Base-by-base conservation (phyloP, 2,888 invertebrate genomes). In the Phalera bucephala region DNA sequence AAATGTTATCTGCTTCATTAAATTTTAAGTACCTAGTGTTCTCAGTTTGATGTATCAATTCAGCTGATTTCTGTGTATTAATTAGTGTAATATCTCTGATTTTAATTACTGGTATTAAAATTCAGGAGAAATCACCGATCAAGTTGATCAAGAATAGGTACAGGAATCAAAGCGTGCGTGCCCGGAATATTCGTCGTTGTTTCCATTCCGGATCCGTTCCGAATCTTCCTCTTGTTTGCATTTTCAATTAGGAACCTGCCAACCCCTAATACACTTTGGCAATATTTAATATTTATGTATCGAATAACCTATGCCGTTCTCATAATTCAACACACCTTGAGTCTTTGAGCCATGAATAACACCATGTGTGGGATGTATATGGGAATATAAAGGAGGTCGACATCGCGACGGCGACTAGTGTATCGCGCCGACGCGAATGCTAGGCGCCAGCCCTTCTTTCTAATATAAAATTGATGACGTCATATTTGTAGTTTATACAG, bases 161-260 rank as follows among this genome's bases (percentile, higher is more conserved):
- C 2, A 71, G 68, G 71, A 79, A 80, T 78, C 80, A 77, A 76
- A 78, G 69, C 63, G 71, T 52, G 69, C 81, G 81, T 82, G 80
- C 51, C 46, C 46, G 7, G 77, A 71, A 71, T 82, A 40, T 47
- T 44, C 51, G 50, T 46, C 42, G 40, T 42, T 41, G 44, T 40
- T 45, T 64, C 46, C 59, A 67, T 65, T 63, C 50, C 48, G 53
- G 49, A 60, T 64, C 58, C 53, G 44, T 42, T 54, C 43, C 47
- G 45, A 52, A 53, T 53, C 53, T 64, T 53, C 45, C 39, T 48
- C 53, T 77, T 62, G 64, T 77, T 76, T 78, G 66, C 73, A 77
- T 79, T 69, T 63, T 56, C 58, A 64, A 62, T 68, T 54, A 61
- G 46, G 33, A 47, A 45, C 47, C 52, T 44, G 17, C 33, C 33